Evolutionary conservation across 53 echinoderm and acorn worm genomes (phyloP).

Genomic region (Pentamera pediparva): DNA sequence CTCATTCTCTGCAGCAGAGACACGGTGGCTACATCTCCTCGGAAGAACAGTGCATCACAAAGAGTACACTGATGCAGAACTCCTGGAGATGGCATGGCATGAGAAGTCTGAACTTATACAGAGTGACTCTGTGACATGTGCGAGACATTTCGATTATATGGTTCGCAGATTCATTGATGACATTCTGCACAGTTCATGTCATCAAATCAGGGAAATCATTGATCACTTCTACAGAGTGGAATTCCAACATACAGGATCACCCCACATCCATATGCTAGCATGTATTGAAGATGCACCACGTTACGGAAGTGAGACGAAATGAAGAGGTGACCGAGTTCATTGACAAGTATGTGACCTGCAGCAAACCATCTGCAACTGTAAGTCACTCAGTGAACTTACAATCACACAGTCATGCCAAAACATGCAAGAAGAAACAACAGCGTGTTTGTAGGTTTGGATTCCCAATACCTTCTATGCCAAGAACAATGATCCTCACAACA

Average conservation of each 20-base stretch:
- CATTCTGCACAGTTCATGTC: not conserved
- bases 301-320: not conserved
- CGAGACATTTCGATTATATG: constrained; percentile 28
- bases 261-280: constrained; percentile 28
- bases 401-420: constrained; percentile 41
- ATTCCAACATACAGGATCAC: constrained; percentile 44
- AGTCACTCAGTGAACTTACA: constrained; percentile 17
- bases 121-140: constrained; percentile 40
- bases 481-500: constrained; percentile 16
- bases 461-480: constrained; percentile 30
- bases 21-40: constrained; percentile 34
- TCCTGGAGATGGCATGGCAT: constrained; percentile 25
- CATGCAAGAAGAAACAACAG: constrained; percentile 26
- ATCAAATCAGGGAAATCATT: constrained; percentile 17
- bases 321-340: constrained; percentile 13
- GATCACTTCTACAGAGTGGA: constrained; percentile 19
- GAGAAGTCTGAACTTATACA: constrained; percentile 16
- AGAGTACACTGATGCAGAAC: constrained; percentile 24
- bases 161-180: constrained; percentile 16
- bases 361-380: not conserved
- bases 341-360: constrained; percentile 25
- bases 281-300: constrained; percentile 34
- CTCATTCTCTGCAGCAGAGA: constrained; percentile 40
- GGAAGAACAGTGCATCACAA: constrained; percentile 27
- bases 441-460: constrained; percentile 34